Evolutionary conservation across 2,888 invertebrate genomes (phyloP), one percentile per base, ranked within the genome.

Genomic region (Volucella inflata): DNA sequence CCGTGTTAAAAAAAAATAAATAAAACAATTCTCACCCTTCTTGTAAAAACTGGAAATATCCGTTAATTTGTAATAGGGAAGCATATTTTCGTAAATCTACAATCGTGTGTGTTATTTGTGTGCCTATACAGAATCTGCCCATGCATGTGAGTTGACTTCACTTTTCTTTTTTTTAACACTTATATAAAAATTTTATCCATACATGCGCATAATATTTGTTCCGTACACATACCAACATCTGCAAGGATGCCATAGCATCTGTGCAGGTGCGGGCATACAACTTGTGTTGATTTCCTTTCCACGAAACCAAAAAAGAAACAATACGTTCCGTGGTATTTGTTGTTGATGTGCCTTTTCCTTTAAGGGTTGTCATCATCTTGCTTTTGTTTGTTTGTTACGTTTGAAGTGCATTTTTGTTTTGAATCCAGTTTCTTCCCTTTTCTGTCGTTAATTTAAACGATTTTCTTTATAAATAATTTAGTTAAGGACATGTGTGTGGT

Each of bases 241-340:
- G 59, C 16, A 21, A 70, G 55, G 62, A 64, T 64, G 42, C 46
- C 11, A 57, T n/a, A 79, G 71, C 71, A 78, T 78, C 71, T 71
- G 78, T 72, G 78, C 78, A 79, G 78, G 78, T 79, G 78, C 65
- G 57, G 78, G 71, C 71, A 79, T 44, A 72, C 65, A 59, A 72
- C 57, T 72, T 65, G 40, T 77, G 44, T 50, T 59, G 71, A 72
- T 51, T 79, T 59, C 59, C 71, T 59, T 71, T 51, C 59, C 67
- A 68, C n/a, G 68, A 60, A 11, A 44, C 57, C 50, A 60, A 50
- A 57, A 67, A 57, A 16, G 76, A 59, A 76, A 42, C 59, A 21
- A 57, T 42, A 14, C 57, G 30, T 68, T 50, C 59, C 50, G 48
- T 42, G 71, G 9, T 71, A 36, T 71, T 65, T 78, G 71, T 64